Base-by-base conservation (phyloP, 2,888 invertebrate genomes). In the Belgica antarctica region DNA sequence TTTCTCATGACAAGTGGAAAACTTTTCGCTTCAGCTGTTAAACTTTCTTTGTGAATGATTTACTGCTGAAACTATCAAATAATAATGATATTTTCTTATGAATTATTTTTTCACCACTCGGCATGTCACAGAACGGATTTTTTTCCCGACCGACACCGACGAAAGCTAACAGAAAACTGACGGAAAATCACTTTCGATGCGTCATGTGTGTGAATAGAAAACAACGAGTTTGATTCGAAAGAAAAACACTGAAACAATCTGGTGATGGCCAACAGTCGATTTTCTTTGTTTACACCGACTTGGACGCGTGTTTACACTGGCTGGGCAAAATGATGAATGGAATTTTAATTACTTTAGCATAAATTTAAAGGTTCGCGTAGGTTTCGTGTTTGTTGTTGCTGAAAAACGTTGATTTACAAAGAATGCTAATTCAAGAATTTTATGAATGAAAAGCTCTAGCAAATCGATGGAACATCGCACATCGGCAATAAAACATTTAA, bases 81-180 rank as follows among this genome's bases (percentile, higher is more conserved):
- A 34, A 8, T 12, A 34, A 12, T 12, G 34, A 7, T 34, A 8
- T 34, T 34, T 12, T 34, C 34, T 34, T 34, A 34, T 8, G 34
- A 34, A 34, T 34, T 34, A 8, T 34, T 34, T 34, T n/a, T n/a
- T n/a, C n/a, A n/a, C n/a, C n/a, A n/a, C n/a, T n/a, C n/a, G n/a
- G n/a, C n/a, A 34, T 12, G 7, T 34, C 34, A 34, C 12, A 34
- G 7, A 34, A 34, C 12, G 34, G 34, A 34, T 7, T 7, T 34
- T 34, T 41, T 41, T 41, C 41, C 12, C 63, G 41, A 31, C 63
- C 63, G 63, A 36, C 12, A 8, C 63, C 7, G 41, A 36, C 25
- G 63, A 63, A 19, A 31, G 24, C 41, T 31, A 22, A 63, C 22
- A 19, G 41, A 24, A 63, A 63, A 63, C 63, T 63, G 62, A 62